These are phyloP conservation scores for Melanotaenia parkinsoni DNA, from an alignment of 2,797 vertebrate genomes.

Conservation along the genomic window DNA sequence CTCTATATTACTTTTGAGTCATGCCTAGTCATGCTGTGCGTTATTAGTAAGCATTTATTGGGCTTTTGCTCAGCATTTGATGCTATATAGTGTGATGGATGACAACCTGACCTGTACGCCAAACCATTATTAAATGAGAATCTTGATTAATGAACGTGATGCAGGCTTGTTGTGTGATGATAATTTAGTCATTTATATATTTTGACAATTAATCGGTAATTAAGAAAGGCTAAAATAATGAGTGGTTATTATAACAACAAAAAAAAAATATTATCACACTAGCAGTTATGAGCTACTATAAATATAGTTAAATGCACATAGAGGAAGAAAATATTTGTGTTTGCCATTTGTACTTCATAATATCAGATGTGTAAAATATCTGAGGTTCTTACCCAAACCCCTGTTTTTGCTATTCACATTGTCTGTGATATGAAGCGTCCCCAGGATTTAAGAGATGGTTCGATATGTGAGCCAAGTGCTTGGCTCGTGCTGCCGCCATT, in stretches of 20 bases:
- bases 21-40: not conserved
- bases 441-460: conserved; percentile 36
- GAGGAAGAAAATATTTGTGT: not conserved
- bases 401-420: not conserved
- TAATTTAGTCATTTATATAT: not conserved
- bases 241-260: not conserved
- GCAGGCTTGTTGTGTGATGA: not conserved
- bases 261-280: too few relatives aligned
- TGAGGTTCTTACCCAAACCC: not conserved
- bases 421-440: conserved; percentile 14
- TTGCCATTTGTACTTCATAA: not conserved
- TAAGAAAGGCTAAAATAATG: not conserved
- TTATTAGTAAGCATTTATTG: not conserved
- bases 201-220: not conserved
- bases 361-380: not conserved
- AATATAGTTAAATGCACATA: not conserved
- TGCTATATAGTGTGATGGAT: too few relatives aligned
- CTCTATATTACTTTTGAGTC: not conserved
- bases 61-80: not conserved
- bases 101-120: too few relatives aligned
- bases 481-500: conserved; percentile 54
- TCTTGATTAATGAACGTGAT: too few relatives aligned
- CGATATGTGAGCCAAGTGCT: conserved; percentile 45
- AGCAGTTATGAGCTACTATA: not conserved
- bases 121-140: not conserved